A percentile compares a stretch with the other conserved stretches of the same genome.
Conservation (phyloP, 2,888 invertebrate species). For the Furcula furcula region DNA sequence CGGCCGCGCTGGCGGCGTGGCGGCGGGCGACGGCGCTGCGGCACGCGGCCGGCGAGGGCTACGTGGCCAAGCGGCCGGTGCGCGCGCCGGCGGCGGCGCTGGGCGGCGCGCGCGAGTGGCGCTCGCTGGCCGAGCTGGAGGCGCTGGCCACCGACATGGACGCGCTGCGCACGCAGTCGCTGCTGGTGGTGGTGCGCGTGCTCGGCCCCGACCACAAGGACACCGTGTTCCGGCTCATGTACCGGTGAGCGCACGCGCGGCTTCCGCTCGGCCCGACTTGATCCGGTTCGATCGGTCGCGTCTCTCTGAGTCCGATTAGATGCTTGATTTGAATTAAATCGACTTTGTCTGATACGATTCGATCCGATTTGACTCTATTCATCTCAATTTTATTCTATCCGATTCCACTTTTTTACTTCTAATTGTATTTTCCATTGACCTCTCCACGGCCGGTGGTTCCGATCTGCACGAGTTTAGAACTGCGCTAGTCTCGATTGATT, state of each 20-base stretch:
- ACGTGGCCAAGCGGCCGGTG: slow-evolving; percentile 68
- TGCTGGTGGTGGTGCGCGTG: slow-evolving; percentile 93
- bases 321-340: no score
- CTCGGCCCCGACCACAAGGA: slow-evolving; percentile 93
- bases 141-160: slow-evolving; percentile 90
- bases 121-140: slow-evolving; percentile 86
- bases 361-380: no score
- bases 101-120: slow-evolving; percentile 87
- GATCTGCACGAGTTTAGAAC: no score
- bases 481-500: no score
- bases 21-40: slow-evolving; percentile 82
- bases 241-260: slow-evolving; percentile 60
- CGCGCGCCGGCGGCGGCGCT: slow-evolving; percentile 74
- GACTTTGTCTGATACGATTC: no score
- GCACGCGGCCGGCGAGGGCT: slow-evolving; percentile 24
- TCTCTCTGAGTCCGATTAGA: no score
- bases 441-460: no score
- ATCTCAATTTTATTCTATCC: no score
- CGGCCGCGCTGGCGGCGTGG: slow-evolving; percentile 89
- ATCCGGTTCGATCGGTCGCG: neutral
- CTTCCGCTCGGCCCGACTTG: slow-evolving; percentile 53
- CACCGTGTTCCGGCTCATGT: slow-evolving; percentile 89
- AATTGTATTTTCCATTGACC: no score
- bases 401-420: no score
- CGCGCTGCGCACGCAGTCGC: slow-evolving; percentile 91